Evolutionary conservation across 2,888 invertebrate genomes (phyloP), one percentile per base, ranked within the genome.

Genomic region (Xanthorhoe designata): DNA sequence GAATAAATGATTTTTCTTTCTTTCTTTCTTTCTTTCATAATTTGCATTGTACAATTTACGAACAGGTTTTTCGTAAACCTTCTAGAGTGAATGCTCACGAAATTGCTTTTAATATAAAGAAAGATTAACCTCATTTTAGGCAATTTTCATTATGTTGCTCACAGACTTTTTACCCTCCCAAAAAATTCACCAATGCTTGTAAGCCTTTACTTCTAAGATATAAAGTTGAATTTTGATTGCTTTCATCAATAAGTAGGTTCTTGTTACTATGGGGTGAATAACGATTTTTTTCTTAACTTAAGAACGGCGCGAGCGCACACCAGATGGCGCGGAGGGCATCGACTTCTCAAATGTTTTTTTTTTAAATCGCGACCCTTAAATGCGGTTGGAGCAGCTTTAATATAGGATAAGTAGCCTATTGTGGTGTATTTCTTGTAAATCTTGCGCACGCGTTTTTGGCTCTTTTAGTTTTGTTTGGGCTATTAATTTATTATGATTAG

Each of bases 241-340:
- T 55, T 6, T 55, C 13, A 10, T 10, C 15, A 49, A 52, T 47
- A 42, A 35, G 61, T 66, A 54, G 63, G 61, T 57, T 57, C 58
- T 66, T 70, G 83, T 85, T 84, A 79, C 85, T 79, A 85, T 75
- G 79, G 81, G 83, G 70, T 83, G 82, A 78, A 83, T 81, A 84
- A 82, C 76, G 64, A 64, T 75, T 76, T 74, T 42, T 75, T 77
- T 74, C 64, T 71, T 15, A 29, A 24, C 18, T 38, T 35, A 19
- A 60, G 67, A 66, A 62, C 66, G 64, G 67, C 84, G 87, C 85
- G 76, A 75, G 85, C 88, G 89, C 84, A 80, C 82, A 76, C 88
- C 92, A 92, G 90, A 91, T 91, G 92, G 85, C 82, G 78, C 62
- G 73, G 81, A 78, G 90, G 89, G 88, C 92, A 90, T 85, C 90